phyloP scores from a whole-genome alignment of 1,140 invertebrate genomes.

The Saxidomus purpurata region DNA sequence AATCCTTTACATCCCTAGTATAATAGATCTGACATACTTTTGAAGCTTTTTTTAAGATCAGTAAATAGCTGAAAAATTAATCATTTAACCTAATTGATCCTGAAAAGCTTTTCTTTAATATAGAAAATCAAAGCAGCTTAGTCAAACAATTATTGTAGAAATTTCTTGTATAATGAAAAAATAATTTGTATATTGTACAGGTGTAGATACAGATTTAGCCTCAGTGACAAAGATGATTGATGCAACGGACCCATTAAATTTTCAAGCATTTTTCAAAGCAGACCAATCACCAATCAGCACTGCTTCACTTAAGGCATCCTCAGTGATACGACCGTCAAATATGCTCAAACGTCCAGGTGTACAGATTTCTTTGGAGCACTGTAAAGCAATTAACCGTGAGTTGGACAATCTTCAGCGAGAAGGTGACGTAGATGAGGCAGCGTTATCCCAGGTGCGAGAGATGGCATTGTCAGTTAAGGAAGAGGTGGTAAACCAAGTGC shows the following conservation, averaged over 20 bases:
- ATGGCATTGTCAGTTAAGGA: constrained; percentile 63
- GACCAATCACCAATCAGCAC: constrained; percentile 56
- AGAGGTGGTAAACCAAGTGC: constrained; percentile 60
- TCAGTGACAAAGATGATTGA: constrained; percentile 83
- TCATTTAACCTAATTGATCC: too few species aligned
- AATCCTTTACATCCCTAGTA: too few species aligned
- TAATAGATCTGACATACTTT: too few species aligned
- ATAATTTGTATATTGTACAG: too few species aligned
- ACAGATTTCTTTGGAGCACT: constrained; percentile 52
- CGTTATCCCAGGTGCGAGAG: constrained; percentile 60
- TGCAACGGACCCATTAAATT: constrained; percentile 78
- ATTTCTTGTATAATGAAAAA: too few species aligned
- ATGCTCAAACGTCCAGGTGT: constrained; percentile 64
- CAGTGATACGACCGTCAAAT: constrained; percentile 21
- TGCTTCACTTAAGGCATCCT: constrained; percentile 47
- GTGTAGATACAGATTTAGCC: constrained; percentile 76
- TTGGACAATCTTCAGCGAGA: constrained; percentile 48
- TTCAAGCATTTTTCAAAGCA: constrained; percentile 76
- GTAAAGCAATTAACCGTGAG: constrained; percentile 35
- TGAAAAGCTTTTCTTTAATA: too few species aligned
- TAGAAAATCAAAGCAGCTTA: too few species aligned
- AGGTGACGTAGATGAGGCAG: constrained; percentile 63
- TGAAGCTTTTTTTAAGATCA: too few species aligned
- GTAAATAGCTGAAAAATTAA: too few species aligned
- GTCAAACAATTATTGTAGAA: too few species aligned